Evolutionary conservation across 2,888 invertebrate genomes (phyloP), one percentile per base, ranked within the genome.

Genomic region (Lasioglossum villosulum): DNA sequence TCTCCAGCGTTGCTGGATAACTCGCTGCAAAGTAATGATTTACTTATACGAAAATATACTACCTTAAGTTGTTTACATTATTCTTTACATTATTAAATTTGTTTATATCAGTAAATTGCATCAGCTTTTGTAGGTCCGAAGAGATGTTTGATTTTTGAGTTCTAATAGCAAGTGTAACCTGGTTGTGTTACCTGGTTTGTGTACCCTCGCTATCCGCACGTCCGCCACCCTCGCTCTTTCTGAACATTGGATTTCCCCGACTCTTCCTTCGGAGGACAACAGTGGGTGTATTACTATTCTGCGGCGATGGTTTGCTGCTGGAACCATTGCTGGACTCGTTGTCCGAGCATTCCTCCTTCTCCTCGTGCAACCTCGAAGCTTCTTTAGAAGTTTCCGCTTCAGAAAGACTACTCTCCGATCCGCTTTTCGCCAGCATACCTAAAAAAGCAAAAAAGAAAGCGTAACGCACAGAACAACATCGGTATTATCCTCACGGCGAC

Each of bases 401-500:
- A 0, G 98, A 98, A 77, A 98, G 96, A 87, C 98, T 98, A 93
- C 98, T 98, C 93, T 98, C 98, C 0, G 98, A 98, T n/a, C 97
- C 98, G 37, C 98, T 98, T 95, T 98, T 98, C 76, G 96, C 96
- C 76, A 98, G 94, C 89, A 95, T 95, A 75, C 96, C 96, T 94
- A 86, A 6, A 77, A 89, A 73, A 75, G 6, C 45, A 27, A 45
- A 37, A 78, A 78, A 74, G 56, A 12, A 14, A 39, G 45, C 6
- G 3, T 63, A 48, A 42, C 16, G n/a, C 2, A 63, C 70, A 78
- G 45, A 34, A 52, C 12, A n/a, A 27, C 16, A 59, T 2, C 63
- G 30, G 84, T 34, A 80, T 23, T 34, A 45, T 70, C 19, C 14
- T 52, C 12, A n/a, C 52, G 39, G 48, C 45, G 68, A 80, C 79